A percentile compares a stretch with the other conserved stretches of the same genome.
Evolutionary conservation across 2,113 vertebrate species (phyloP).

Genomic region (Nerophis lumbriciformis): DNA sequence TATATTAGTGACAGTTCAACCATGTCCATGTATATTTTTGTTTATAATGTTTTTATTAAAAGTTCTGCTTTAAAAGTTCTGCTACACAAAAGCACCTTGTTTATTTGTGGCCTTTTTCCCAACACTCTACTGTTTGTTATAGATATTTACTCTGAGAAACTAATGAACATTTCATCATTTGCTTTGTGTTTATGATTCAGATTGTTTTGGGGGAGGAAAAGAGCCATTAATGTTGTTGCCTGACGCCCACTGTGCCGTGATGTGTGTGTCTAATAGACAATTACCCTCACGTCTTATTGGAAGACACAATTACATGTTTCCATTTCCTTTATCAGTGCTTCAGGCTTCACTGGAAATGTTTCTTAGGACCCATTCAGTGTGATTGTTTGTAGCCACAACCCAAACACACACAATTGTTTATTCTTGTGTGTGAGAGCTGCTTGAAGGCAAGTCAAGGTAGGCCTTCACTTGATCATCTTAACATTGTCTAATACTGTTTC

Average conservation of each 20-base stretch:
- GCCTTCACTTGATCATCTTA: conserved; percentile 7
- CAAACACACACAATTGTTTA: background rate
- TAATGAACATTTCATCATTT: too few species aligned
- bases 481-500: background rate
- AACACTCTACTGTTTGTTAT: background rate
- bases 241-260: background rate
- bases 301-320: too few species aligned
- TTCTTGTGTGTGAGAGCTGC: background rate
- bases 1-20: conserved; percentile 24
- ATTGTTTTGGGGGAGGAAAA: background rate
- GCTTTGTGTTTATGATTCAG: background rate
- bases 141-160: too few species aligned
- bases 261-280: background rate
- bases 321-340: too few species aligned
- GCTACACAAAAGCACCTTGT: background rate
- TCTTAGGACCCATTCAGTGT: background rate
- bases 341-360: background rate
- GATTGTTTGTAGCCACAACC: too few species aligned
- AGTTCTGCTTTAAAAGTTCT: conserved; percentile 18
- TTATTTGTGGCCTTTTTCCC: background rate
- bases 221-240: background rate
- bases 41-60: conserved; percentile 36
- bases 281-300: background rate
- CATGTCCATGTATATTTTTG: conserved; percentile 39
- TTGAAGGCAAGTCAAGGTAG: background rate